A percentile compares a stretch with the other conserved stretches of the same genome.
phyloP scores from a whole-genome alignment of 2,888 invertebrate genomes.

The Serrognathus titanus region DNA sequence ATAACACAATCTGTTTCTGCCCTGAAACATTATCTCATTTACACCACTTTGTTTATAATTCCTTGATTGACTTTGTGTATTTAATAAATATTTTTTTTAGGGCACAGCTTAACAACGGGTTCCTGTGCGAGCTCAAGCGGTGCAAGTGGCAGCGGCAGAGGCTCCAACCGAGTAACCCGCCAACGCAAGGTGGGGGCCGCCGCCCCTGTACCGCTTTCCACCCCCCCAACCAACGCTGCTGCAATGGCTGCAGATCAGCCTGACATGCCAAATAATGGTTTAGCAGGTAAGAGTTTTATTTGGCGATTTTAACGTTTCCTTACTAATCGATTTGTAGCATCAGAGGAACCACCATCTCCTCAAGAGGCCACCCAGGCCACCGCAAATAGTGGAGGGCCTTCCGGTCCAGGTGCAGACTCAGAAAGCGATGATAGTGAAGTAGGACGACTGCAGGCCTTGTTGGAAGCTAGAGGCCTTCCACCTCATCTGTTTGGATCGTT shows the following conservation, averaged over 20 bases:
- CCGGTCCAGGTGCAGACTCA: slow-evolving; percentile 56
- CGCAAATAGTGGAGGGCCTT: slow-evolving; percentile 40
- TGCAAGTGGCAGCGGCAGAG: slow-evolving; percentile 51
- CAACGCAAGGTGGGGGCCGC: slow-evolving; percentile 47
- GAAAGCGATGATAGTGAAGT: slow-evolving; percentile 93
- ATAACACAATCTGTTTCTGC: too few species aligned
- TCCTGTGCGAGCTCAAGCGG: slow-evolving; percentile 61
- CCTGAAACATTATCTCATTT: too few species aligned
- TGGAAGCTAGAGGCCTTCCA: slow-evolving; percentile 94
- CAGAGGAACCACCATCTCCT: slow-evolving; percentile 46
- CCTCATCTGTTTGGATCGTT: slow-evolving; percentile 94
- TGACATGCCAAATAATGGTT: slow-evolving; percentile 44
- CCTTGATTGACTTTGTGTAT: background rate
- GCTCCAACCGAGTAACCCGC: slow-evolving; percentile 47
- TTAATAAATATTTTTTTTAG: slow-evolving; percentile 27
- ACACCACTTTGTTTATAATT: too few species aligned
- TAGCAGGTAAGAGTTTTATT: slow-evolving; percentile 36
- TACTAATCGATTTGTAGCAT: slow-evolving; percentile 32
- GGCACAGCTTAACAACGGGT: slow-evolving; percentile 57
- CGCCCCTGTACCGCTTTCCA: slow-evolving; percentile 39
- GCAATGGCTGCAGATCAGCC: slow-evolving; percentile 46
- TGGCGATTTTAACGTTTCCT: slow-evolving; percentile 4
- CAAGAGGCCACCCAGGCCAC: slow-evolving; percentile 46
- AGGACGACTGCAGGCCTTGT: slow-evolving; percentile 87
- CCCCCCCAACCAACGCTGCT: slow-evolving; percentile 32